A percentile compares a stretch with the other conserved stretches of the same genome.
Evolutionary conservation across 2,888 invertebrate genomes (phyloP).

Genomic region (Eupithecia inturbata): DNA sequence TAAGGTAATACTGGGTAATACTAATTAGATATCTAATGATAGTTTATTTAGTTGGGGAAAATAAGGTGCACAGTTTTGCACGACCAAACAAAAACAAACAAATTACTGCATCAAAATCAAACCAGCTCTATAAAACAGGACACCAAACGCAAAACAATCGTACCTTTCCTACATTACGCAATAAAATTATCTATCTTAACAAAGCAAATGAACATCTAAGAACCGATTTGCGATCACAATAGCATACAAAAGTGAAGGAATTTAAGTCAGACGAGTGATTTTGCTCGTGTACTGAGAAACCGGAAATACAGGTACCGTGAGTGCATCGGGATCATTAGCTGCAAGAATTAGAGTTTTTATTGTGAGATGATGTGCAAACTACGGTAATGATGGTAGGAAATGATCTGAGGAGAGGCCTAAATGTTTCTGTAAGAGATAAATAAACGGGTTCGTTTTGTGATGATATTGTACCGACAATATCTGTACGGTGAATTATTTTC

Average conservation of each 20-base stretch:
- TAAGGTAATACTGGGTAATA: background rate
- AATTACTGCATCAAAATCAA: conserved; percentile 3
- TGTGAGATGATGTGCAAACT: conserved; percentile 37
- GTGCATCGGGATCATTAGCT: conserved; percentile 63
- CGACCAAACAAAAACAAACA: no score
- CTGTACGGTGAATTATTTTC: conserved; percentile 2
- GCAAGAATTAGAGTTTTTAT: conserved; percentile 58
- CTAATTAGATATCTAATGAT: background rate
- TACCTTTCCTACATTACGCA: conserved; percentile 39
- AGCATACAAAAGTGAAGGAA: conserved; percentile 62
- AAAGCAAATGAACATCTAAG: conserved; percentile 69
- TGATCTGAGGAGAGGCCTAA: conserved; percentile 37
- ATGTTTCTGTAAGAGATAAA: conserved; percentile 27
- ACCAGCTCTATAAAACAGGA: conserved; percentile 17
- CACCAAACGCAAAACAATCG: conserved; percentile 36
- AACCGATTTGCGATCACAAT: conserved; percentile 72
- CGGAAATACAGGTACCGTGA: conserved; percentile 76
- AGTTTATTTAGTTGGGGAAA: background rate
- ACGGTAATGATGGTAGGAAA: conserved; percentile 36
- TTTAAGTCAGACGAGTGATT: conserved; percentile 67
- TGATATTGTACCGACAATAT: background rate
- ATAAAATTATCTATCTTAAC: conserved; percentile 50
- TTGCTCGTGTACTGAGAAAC: conserved; percentile 61
- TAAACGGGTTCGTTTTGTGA: conserved; percentile 13
- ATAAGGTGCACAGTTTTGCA: no score